Evolutionary conservation across 2,797 vertebrate species (phyloP).

Genomic region (Lophius americanus): DNA sequence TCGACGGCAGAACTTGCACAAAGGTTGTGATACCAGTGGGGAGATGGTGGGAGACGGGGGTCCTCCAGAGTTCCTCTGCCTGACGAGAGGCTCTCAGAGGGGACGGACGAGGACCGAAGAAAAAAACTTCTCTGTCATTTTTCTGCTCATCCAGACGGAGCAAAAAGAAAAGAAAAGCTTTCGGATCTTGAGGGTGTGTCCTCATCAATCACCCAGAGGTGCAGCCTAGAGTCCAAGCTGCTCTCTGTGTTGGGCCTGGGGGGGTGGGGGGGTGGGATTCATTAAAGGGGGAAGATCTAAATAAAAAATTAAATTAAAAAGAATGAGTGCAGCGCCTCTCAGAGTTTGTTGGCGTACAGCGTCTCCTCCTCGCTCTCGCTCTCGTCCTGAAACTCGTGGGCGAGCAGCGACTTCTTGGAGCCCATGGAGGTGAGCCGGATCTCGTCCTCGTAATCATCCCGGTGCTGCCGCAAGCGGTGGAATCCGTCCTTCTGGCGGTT

Average conservation of each 20-base stretch:
- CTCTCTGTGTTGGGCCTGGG: slow-evolving; percentile 5
- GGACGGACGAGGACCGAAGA: slow-evolving; percentile 24
- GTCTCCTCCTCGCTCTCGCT: slow-evolving; percentile 98
- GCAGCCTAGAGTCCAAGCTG: slow-evolving; percentile 23
- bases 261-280: slow-evolving; percentile 12
- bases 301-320: slow-evolving; percentile 28
- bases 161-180: slow-evolving; percentile 6
- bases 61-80: slow-evolving; percentile 34
- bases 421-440: slow-evolving; percentile 93
- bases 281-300: slow-evolving; percentile 30
- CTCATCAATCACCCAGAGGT: not conserved
- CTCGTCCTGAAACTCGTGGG: slow-evolving; percentile 97
- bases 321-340: slow-evolving; percentile 56
- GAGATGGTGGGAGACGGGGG: slow-evolving; percentile 31
- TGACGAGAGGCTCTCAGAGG: slow-evolving; percentile 10
- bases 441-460: slow-evolving; percentile 95
- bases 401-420: slow-evolving; percentile 96
- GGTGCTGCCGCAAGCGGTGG: slow-evolving; percentile 94
- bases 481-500: slow-evolving; percentile 97
- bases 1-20: slow-evolving; percentile 13
- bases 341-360: slow-evolving; percentile 96
- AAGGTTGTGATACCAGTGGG: slow-evolving; percentile 15
- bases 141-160: slow-evolving; percentile 33
- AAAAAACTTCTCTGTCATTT: slow-evolving; percentile 2
- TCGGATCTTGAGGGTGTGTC: no score